Evolutionary conservation across 2,113 vertebrate species (phyloP).

Genomic region (Camelus bactrianus): DNA sequence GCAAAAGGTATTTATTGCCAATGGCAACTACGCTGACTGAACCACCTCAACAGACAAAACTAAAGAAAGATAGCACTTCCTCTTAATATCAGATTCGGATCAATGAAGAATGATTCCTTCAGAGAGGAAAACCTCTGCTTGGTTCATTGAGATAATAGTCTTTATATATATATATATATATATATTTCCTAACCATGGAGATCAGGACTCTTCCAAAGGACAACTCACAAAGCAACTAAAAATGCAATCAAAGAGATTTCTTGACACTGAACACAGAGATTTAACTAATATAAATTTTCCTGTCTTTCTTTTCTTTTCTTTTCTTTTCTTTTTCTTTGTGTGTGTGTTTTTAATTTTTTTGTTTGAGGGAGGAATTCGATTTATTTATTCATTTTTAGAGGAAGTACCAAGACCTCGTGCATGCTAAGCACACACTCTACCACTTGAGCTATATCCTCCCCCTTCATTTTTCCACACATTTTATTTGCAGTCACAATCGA

Average conservation of each 20-base stretch:
- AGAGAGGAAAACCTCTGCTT: neutral
- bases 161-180: too few species aligned
- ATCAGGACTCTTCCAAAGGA: neutral
- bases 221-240: neutral
- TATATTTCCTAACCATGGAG: neutral
- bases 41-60: neutral
- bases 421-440: too few species aligned
- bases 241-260: neutral
- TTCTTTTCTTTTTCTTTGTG: too few species aligned
- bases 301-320: too few species aligned
- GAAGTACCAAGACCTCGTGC: too few species aligned
- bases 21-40: neutral
- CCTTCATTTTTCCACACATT: neutral
- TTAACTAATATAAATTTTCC: neutral
- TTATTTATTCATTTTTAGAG: too few species aligned
- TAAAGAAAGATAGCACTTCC: neutral
- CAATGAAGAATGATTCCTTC: neutral
- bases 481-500: conserved; percentile 11
- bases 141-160: neutral
- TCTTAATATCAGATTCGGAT: neutral
- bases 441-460: too few species aligned
- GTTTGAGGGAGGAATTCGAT: too few species aligned
- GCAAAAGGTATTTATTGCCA: neutral
- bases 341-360: too few species aligned
- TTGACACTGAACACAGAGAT: conserved; percentile 43